Evolutionary conservation across 2,888 invertebrate species (phyloP).

Genomic region (Dynastes maya): DNA sequence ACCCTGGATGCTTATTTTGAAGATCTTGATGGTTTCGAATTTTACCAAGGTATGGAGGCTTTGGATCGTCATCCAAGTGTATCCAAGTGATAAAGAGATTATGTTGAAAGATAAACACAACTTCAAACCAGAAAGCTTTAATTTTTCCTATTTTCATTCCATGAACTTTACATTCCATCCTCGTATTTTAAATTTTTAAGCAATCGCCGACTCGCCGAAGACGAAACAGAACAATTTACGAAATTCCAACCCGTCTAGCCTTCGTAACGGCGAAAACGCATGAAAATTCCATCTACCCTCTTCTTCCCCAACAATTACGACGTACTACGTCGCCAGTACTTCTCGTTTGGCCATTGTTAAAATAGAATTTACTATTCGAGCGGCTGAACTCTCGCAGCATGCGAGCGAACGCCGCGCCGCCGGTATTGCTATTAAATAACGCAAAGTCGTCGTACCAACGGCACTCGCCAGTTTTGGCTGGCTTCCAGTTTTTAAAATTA

Average conservation of each 20-base stretch:
- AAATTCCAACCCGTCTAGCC: conserved; percentile 32
- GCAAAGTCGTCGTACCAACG: conserved; percentile 33
- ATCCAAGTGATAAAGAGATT: too few species aligned
- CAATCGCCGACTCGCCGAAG: conserved; percentile 1
- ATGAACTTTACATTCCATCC: too few species aligned
- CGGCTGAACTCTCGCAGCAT: conserved; percentile 14
- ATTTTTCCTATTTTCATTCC: too few species aligned
- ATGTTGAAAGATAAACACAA: too few species aligned
- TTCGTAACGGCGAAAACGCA: conserved; percentile 45
- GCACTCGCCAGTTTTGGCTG: conserved; percentile 28
- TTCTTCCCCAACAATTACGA: conserved; percentile 57
- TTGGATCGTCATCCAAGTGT: too few species aligned
- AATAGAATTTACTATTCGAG: conserved; percentile 49
- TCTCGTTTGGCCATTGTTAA: conserved; percentile 45
- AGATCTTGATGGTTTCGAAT: too few species aligned
- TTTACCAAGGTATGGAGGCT: too few species aligned
- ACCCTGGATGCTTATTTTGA: too few species aligned
- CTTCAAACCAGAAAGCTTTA: too few species aligned
- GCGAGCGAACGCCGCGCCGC: conserved; percentile 16
- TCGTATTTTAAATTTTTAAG: conserved; percentile 10
- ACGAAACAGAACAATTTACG: conserved; percentile 33
- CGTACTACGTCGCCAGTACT: conserved; percentile 51
- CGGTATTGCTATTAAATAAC: conserved; percentile 47
- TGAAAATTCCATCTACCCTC: conserved; percentile 29
- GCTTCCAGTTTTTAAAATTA: conserved; percentile 45